phyloP scores from a whole-genome alignment of 2,797 vertebrate species.

The Ataeniobius toweri region DNA sequence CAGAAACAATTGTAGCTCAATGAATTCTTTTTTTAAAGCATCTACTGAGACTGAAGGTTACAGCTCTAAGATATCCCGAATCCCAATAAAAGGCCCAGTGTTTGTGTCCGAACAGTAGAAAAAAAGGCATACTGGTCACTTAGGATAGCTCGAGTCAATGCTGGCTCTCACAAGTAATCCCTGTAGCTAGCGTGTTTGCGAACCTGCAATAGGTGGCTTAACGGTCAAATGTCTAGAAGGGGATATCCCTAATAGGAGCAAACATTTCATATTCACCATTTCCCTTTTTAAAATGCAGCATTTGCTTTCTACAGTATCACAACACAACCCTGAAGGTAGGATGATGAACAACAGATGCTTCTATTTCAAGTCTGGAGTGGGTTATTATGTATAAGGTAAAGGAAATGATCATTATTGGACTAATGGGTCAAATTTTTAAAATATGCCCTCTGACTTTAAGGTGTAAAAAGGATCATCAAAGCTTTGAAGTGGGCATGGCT shows the following conservation, averaged over 20 bases:
- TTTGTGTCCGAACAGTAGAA: conserved; percentile 36
- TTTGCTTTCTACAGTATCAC: conserved; percentile 18
- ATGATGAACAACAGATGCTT: conserved; percentile 18
- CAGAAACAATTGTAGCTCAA: conserved; percentile 21
- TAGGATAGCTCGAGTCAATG: conserved; percentile 13
- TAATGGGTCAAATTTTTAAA: conserved; percentile 4
- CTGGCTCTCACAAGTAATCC: conserved; percentile 1
- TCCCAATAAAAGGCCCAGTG: conserved; percentile 19
- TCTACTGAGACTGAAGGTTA: conserved; percentile 4
- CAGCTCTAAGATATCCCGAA: conserved; percentile 21
- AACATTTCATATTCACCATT: not conserved
- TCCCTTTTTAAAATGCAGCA: conserved; percentile 54
- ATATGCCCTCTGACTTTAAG: conserved; percentile 45
- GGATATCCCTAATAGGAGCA: conserved; percentile 26
- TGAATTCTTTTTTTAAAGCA: conserved; percentile 22
- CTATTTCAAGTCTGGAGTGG: conserved; percentile 28
- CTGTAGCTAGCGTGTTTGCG: conserved; percentile 32
- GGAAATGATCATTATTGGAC: not conserved
- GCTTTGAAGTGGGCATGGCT: conserved; percentile 19
- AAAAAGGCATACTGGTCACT: conserved; percentile 62
- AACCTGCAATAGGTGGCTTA: conserved; percentile 20
- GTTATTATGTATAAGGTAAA: conserved; percentile 10
- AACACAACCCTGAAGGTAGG: conserved; percentile 16
- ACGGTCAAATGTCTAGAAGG: conserved; percentile 21
- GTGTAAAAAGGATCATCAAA: conserved; percentile 52